Evolutionary conservation across 2,888 invertebrate genomes (phyloP).

Genomic region (Actias luna): DNA sequence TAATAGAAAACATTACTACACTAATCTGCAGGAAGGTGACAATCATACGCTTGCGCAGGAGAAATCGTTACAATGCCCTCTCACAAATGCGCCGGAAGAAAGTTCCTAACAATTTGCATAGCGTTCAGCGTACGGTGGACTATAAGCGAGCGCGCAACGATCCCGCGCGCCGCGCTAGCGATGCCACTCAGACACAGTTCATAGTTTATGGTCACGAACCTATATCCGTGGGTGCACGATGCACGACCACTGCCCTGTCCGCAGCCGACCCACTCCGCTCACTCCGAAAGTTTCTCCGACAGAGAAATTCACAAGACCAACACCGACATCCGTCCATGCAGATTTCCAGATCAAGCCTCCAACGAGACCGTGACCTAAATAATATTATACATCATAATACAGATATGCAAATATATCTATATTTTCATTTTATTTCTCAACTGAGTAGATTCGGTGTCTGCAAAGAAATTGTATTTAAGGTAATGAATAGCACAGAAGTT

Average conservation of each 20-base stretch:
- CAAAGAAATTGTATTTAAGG: neutral
- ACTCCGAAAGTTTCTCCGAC: slow-evolving; percentile 77
- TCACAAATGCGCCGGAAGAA: slow-evolving; percentile 71
- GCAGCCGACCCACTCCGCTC: slow-evolving; percentile 70
- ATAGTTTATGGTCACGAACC: slow-evolving; percentile 75
- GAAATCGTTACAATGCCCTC: slow-evolving; percentile 74
- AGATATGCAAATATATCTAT: slow-evolving; percentile 47
- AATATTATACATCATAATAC: slow-evolving; percentile 57
- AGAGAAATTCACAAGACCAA: slow-evolving; percentile 78
- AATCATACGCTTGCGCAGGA: slow-evolving; percentile 53
- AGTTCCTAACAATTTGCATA: slow-evolving; percentile 77
- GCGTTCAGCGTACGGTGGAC: slow-evolving; percentile 44
- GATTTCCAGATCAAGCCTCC: slow-evolving; percentile 78
- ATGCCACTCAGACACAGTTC: slow-evolving; percentile 75
- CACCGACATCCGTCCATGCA: slow-evolving; percentile 79
- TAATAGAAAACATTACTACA: slow-evolving; percentile 7
- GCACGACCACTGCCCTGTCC: slow-evolving; percentile 58
- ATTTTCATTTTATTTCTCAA: neutral
- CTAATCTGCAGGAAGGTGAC: slow-evolving; percentile 39
- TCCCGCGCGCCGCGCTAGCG: slow-evolving; percentile 48
- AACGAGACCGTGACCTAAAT: slow-evolving; percentile 70
- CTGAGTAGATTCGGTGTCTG: neutral
- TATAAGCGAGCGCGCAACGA: slow-evolving; percentile 35
- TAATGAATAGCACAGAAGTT: neutral
- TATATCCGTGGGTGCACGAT: slow-evolving; percentile 75